phyloP scores from a whole-genome alignment of 2,113 vertebrate genomes.

The Scolopax mira region DNA sequence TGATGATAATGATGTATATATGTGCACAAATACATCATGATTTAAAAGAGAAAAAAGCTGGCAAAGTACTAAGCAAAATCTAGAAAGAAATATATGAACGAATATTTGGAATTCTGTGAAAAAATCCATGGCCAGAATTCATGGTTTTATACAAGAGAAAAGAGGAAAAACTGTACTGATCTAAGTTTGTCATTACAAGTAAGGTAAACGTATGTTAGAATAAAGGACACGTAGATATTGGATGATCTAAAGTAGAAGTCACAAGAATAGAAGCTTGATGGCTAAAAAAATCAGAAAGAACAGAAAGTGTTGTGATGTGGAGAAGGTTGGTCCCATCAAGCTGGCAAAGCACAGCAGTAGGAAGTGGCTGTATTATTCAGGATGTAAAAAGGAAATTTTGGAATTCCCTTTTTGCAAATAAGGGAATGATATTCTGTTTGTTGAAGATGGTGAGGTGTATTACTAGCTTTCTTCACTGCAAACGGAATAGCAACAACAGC shows the following conservation, averaged over 20 bases:
- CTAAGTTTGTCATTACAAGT: not conserved
- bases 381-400: not conserved
- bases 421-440: not conserved
- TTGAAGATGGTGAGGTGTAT: not conserved
- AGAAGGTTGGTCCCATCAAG: not conserved
- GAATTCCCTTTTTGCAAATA: not conserved
- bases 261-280: not conserved
- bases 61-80: not conserved
- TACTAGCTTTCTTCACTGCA: not conserved
- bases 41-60: not conserved
- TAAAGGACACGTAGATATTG: not conserved
- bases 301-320: not conserved
- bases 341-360: not conserved
- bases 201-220: not conserved
- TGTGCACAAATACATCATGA: fast-evolving
- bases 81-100: not conserved
- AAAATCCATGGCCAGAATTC: not conserved
- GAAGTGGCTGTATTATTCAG: not conserved
- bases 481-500: not conserved
- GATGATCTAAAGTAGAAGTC: not conserved
- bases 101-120: not conserved
- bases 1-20: conserved; percentile 13
- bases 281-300: not conserved
- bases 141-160: not conserved
- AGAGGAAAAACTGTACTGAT: not conserved